Conservation (phyloP, 1,140 invertebrate genomes). For the Hesperophylax magnus region DNA sequence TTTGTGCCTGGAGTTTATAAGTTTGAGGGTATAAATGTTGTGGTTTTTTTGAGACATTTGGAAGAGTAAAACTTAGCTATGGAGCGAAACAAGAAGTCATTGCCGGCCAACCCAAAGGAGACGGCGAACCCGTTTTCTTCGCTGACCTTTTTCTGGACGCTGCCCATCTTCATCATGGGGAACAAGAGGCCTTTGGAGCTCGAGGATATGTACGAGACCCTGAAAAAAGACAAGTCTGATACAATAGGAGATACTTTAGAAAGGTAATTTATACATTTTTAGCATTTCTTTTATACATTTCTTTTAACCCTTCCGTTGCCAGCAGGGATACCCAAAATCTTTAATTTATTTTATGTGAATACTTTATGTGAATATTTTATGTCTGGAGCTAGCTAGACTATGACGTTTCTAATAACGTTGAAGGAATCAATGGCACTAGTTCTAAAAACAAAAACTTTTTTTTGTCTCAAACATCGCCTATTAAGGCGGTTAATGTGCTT, state of each 20-base stretch:
- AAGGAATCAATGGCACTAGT: too few relatives aligned
- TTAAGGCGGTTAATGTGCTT: too few relatives aligned
- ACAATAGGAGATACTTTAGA: conserved; percentile 69
- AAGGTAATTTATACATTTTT: conserved; percentile 64
- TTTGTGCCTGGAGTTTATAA: too few relatives aligned
- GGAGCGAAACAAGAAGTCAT: not conserved
- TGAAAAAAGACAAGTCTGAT: conserved; percentile 70
- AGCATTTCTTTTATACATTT: not conserved
- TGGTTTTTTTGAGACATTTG: not conserved
- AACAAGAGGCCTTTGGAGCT: conserved; percentile 70
- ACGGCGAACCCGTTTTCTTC: conserved; percentile 52
- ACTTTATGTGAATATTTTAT: too few relatives aligned
- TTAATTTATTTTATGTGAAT: too few relatives aligned
- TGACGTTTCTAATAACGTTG: too few relatives aligned
- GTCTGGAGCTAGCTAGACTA: too few relatives aligned
- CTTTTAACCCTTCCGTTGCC: too few relatives aligned
- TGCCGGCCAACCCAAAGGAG: conserved; percentile 54
- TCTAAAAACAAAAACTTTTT: too few relatives aligned
- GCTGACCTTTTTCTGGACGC: conserved; percentile 69
- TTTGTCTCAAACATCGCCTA: too few relatives aligned
- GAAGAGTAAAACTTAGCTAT: not conserved
- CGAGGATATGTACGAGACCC: conserved; percentile 72
- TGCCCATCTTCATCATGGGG: conserved; percentile 72
- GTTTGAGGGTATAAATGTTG: too few relatives aligned
- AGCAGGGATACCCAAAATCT: too few relatives aligned